These are phyloP conservation scores for Ophion ellenae DNA, from an alignment of 2,888 invertebrate genomes.

Conservation along the genomic window DNA sequence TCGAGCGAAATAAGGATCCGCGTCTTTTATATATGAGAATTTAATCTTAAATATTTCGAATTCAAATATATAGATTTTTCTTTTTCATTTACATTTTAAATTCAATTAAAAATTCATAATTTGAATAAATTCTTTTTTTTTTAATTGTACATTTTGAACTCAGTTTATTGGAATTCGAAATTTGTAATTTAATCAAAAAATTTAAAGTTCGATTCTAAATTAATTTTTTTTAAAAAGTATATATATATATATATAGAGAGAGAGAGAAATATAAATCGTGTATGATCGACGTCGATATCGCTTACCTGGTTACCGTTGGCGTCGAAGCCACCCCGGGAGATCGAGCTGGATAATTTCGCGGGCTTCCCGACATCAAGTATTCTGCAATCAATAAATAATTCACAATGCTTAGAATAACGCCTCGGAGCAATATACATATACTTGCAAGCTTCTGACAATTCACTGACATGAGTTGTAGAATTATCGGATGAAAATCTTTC, in stretches of 20 bases:
- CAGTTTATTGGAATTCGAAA: too few species aligned
- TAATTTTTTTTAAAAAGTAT: too few species aligned
- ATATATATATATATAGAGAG: too few species aligned
- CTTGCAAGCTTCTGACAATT: neutral
- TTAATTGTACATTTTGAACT: too few species aligned
- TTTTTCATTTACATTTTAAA: neutral
- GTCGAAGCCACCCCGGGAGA: slow-evolving; percentile 80
- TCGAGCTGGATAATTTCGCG: slow-evolving; percentile 80
- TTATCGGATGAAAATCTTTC: neutral
- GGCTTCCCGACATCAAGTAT: slow-evolving; percentile 83
- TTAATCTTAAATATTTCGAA: slow-evolving; percentile 11
- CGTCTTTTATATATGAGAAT: slow-evolving; percentile 33
- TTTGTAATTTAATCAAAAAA: too few species aligned
- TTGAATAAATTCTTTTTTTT: too few species aligned
- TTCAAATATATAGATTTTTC: neutral
- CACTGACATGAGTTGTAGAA: neutral
- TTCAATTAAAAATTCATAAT: too few species aligned
- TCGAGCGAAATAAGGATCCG: neutral
- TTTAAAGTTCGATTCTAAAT: too few species aligned
- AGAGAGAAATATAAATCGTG: neutral
- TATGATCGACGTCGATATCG: slow-evolving; percentile 27
- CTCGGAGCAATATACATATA: neutral
- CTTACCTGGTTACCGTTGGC: slow-evolving; percentile 80
- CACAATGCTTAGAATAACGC: neutral
- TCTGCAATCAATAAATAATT: slow-evolving; percentile 76